Conservation (phyloP, 1,140 invertebrate species). For the Drosophila varians region DNA sequence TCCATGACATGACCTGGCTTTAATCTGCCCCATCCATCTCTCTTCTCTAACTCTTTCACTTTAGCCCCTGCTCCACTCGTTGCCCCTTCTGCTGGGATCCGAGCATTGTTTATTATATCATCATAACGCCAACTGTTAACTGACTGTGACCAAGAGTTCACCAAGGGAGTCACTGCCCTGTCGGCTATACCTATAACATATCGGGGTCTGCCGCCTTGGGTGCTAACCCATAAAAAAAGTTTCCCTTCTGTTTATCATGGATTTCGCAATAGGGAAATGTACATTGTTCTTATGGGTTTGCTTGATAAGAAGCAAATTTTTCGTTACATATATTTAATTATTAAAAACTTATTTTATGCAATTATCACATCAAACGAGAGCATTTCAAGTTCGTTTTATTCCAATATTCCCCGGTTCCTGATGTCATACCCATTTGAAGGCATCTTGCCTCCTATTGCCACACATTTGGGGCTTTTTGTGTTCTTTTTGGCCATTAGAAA, state of each 20-base stretch:
- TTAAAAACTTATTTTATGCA: no score
- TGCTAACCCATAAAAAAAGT: constrained; percentile 6
- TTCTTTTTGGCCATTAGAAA: constrained; percentile 60
- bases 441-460: constrained; percentile 31
- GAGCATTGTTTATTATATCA: constrained; percentile 68
- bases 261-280: neutral
- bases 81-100: constrained; percentile 12
- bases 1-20: constrained; percentile 33
- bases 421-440: constrained; percentile 24
- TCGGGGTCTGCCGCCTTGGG: constrained; percentile 6
- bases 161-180: constrained; percentile 44
- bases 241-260: constrained; percentile 15
- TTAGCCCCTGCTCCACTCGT: constrained; percentile 1
- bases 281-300: neutral
- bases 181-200: neutral
- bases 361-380: no score
- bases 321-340: no score
- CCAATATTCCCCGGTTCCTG: neutral
- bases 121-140: constrained; percentile 75
- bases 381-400: constrained; percentile 2
- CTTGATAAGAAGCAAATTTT: no score
- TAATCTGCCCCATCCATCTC: constrained; percentile 31
- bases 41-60: constrained; percentile 17
- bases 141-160: constrained; percentile 66
- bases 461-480: constrained; percentile 34